phyloP scores from a whole-genome alignment of 2,797 vertebrate species.

The Molossus alvarezi region DNA sequence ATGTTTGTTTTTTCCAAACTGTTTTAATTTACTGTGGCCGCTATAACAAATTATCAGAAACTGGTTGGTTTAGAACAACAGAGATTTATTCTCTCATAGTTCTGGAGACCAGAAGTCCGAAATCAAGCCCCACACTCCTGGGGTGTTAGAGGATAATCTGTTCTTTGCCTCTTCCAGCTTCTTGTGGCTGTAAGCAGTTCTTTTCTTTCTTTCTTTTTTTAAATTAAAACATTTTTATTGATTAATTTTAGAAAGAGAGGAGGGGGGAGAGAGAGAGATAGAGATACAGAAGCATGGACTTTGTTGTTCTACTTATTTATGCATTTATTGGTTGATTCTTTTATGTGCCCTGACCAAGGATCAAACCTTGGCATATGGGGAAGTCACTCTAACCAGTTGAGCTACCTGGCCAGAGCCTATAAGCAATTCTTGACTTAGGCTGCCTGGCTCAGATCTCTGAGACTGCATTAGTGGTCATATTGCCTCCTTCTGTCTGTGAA shows the following conservation, averaged over 20 bases:
- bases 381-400: background rate
- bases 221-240: background rate
- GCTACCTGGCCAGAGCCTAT: background rate
- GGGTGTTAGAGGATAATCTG: background rate
- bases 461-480: background rate
- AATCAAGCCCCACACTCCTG: background rate
- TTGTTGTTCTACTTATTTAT: background rate
- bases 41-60: constrained; percentile 52
- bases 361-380: background rate
- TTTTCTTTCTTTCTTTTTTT: background rate
- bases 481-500: background rate
- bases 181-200: background rate
- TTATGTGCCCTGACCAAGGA: background rate
- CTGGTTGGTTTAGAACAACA: constrained; percentile 37
- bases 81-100: background rate
- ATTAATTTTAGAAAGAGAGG: background rate
- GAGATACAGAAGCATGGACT: background rate
- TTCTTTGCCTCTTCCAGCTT: background rate
- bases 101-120: background rate
- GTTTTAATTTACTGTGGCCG: constrained; percentile 17
- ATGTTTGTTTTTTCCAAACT: background rate
- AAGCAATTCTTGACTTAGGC: background rate
- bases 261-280: too few relatives aligned
- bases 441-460: background rate
- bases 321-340: background rate